Conservation (phyloP, 2,888 invertebrate genomes). For the Tromatobia lineatoria region DNA sequence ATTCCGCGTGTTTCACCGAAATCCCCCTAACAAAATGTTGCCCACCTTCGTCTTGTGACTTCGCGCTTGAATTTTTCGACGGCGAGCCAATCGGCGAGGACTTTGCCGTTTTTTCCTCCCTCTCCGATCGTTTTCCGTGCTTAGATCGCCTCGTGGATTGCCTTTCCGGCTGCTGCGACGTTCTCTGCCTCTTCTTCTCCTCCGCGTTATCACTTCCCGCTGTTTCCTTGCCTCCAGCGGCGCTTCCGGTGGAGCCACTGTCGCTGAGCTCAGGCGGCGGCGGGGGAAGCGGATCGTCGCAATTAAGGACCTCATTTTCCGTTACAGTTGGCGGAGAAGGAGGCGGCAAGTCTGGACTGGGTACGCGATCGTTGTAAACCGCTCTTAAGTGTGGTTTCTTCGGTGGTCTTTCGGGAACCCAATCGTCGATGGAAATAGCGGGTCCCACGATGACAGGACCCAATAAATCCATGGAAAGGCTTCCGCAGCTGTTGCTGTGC, state of each 20-base stretch:
- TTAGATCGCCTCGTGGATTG: constrained; percentile 79
- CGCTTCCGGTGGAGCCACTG: constrained; percentile 53
- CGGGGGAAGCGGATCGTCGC: constrained; percentile 89
- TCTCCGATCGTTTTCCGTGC: constrained; percentile 73
- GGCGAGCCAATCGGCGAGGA: constrained; percentile 74
- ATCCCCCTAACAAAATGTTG: constrained; percentile 67
- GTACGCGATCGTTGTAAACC: constrained; percentile 86
- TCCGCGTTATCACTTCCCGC: constrained; percentile 47
- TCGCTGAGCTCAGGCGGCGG: constrained; percentile 87
- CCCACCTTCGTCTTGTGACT: constrained; percentile 70
- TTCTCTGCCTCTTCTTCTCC: constrained; percentile 75
- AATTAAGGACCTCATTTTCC: constrained; percentile 87
- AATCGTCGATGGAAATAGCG: constrained; percentile 89
- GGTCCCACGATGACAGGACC: constrained; percentile 89
- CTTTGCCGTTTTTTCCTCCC: constrained; percentile 75
- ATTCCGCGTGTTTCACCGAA: constrained; percentile 72
- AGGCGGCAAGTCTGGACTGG: constrained; percentile 88
- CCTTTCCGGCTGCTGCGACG: constrained; percentile 75
- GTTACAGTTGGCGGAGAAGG: constrained; percentile 89
- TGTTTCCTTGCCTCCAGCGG: constrained; percentile 79
- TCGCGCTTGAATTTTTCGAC: constrained; percentile 62
- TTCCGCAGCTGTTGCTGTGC: constrained; percentile 88
- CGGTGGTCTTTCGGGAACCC: constrained; percentile 92
- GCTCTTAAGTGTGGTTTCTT: constrained; percentile 90
- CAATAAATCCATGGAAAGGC: constrained; percentile 87